phyloP scores from a whole-genome alignment of 1,140 invertebrate genomes.

The Pristionchus pacificus region DNA sequence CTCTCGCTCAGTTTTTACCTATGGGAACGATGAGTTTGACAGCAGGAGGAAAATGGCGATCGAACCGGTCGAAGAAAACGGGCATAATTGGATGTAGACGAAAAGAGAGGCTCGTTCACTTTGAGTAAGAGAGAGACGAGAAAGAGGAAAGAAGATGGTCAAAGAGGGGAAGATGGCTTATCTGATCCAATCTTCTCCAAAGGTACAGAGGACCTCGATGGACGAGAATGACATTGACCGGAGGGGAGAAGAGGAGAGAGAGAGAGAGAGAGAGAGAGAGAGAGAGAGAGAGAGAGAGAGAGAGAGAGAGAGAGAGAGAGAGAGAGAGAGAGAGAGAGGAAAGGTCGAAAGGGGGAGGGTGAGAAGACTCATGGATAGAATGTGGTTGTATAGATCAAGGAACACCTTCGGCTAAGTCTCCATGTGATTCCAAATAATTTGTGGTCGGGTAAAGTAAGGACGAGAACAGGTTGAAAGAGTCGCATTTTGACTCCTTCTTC shows the following conservation, averaged over 20 bases:
- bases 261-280: not conserved
- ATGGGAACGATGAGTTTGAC: too few species aligned
- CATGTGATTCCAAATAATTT: too few species aligned
- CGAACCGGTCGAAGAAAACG: too few species aligned
- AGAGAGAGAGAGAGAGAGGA: not conserved
- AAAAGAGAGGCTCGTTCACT: conserved; percentile 4
- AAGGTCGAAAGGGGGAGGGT: conserved; percentile 7
- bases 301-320: not conserved
- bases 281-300: conserved; percentile 3
- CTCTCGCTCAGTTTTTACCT: too few species aligned
- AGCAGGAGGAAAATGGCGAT: too few species aligned
- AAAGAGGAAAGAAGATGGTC: conserved; percentile 13
- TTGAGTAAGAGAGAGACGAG: conserved; percentile 16
- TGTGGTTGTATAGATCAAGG: conserved; percentile 12
- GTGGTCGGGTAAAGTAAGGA: too few species aligned
- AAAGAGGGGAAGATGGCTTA: conserved; percentile 4
- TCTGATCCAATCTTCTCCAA: conserved; percentile 3
- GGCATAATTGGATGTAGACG: too few species aligned
- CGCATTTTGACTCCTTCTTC: too few species aligned
- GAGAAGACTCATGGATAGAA: conserved; percentile 12
- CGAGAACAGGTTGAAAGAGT: too few species aligned
- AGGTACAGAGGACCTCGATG: conserved; percentile 7
- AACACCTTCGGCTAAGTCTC: not conserved
- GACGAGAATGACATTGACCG: conserved; percentile 9
- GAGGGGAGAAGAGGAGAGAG: conserved; percentile 7